Evolutionary conservation across 1,140 invertebrate genomes (phyloP).

Genomic region (Drosophila simulans): DNA sequence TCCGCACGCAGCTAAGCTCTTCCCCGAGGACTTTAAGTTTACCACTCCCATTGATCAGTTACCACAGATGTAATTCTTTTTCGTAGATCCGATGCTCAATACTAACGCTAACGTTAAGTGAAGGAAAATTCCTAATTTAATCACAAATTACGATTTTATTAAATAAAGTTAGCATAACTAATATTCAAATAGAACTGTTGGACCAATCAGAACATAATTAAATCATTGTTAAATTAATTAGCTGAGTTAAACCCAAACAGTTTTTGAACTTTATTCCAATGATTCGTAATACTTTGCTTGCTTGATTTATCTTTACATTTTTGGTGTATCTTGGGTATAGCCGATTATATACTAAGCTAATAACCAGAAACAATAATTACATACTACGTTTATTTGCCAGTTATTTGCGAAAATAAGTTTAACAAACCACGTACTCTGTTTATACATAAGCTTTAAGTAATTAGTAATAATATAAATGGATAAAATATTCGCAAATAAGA

Average conservation of each 20-base stretch:
- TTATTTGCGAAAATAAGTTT: constrained; percentile 16
- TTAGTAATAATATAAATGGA: constrained; percentile 18
- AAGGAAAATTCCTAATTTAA: constrained; percentile 51
- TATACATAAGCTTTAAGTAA: constrained; percentile 18
- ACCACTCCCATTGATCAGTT: constrained; percentile 97
- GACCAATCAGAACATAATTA: constrained; percentile 23
- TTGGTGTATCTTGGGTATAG: constrained; percentile 22
- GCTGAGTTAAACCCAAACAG: constrained; percentile 35
- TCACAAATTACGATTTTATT: constrained; percentile 69
- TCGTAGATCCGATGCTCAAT: constrained; percentile 50
- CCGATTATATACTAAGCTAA: constrained; percentile 24
- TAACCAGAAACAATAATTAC: constrained; percentile 23
- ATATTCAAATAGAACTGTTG: constrained; percentile 15
- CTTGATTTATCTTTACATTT: constrained; percentile 22
- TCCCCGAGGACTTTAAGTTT: constrained; percentile 98
- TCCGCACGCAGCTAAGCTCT: constrained; percentile 95
- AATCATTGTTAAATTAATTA: constrained; percentile 7
- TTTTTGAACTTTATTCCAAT: constrained; percentile 33
- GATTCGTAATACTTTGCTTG: constrained; percentile 12
- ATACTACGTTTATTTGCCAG: constrained; percentile 22
- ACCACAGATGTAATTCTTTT: constrained; percentile 90
- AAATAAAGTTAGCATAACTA: constrained; percentile 52
- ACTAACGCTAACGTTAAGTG: constrained; percentile 45
- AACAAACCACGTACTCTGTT: constrained; percentile 3
- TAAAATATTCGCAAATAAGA: constrained; percentile 14